Percentiles rank a stretch among this genome's conserved stretches.
Evolutionary conservation across 1,140 invertebrate species (phyloP).

Genomic region (Melipona quadrifasciata): DNA sequence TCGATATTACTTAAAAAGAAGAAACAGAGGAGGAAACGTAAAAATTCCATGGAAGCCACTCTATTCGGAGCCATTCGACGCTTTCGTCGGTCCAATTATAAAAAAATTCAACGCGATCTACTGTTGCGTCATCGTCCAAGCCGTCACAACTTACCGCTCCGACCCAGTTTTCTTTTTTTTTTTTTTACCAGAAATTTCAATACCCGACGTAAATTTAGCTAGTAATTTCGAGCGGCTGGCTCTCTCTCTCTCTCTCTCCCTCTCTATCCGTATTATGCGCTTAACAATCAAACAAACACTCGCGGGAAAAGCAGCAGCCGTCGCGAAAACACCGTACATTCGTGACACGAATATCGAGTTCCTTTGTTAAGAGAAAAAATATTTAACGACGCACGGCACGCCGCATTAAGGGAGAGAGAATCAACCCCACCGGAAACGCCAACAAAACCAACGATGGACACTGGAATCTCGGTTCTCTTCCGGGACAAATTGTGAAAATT

Average conservation of each 20-base stretch:
- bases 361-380: slow-evolving; percentile 17
- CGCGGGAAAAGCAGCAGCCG: background rate
- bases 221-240: background rate
- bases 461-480: too few relatives aligned
- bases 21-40: too few relatives aligned
- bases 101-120: background rate
- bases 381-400: background rate
- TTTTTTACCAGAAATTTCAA: background rate
- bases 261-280: background rate
- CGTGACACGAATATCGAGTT: background rate
- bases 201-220: background rate
- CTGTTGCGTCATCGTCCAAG: too few relatives aligned
- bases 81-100: background rate
- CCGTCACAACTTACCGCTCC: background rate
- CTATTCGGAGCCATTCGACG: too few relatives aligned
- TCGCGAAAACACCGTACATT: background rate
- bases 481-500: too few relatives aligned
- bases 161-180: background rate
- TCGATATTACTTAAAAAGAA: too few relatives aligned
- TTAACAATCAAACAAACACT: background rate
- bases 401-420: background rate
- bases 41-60: too few relatives aligned
- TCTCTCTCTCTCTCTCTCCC: too few relatives aligned
- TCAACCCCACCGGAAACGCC: background rate
- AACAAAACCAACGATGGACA: background rate